Evolutionary conservation across 2,797 vertebrate genomes (phyloP), one percentile per base, ranked within the genome.

Genomic region (Sternotherus odoratus): DNA sequence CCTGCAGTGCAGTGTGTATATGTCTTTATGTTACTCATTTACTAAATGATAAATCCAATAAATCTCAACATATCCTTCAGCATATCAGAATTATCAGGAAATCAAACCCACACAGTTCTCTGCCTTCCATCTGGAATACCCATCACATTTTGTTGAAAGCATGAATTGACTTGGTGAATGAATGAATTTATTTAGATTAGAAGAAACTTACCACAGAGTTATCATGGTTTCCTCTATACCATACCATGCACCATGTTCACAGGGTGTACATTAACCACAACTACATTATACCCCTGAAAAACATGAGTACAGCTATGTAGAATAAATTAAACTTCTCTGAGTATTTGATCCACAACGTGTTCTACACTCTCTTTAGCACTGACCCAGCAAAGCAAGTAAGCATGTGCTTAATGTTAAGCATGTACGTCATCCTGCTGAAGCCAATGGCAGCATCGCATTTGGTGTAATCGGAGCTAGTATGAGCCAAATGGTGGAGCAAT

Each of bases 41-140:
- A 4, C 39, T 2, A 56, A 69, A 81, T 80, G 57, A 85, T 7
- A 24, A 60, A 8, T 66, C 63, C 63, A 9, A 6, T 1, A 63
- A 57, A 66, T 87, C 83, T n/a, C 83, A 72, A 36, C 26, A 49
- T 4, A 91, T 23, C 80, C 88, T 24, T 80, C 88, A 86, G 77
- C 1, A 49, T 28, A 8, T 39, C 79, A 0, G 6, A 57, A 33
- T 21, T 79, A 57, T 74, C 81, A 84, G 56, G 13, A 80, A 66
- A 48, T 8, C 48, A 13, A 79, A 85, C 0, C 0, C 4, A 6
- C 17, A 53, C 1, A 3, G 69, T n/a, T 77, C 75, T 77, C 82
- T 36, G 57, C 46, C 36, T 60, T 57, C 60, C 5, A 6, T 17
- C 28, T 16, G 19, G 69, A 87, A 60, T 6, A 1, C 15, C 0